Evolutionary conservation across 2,113 vertebrate genomes (phyloP).

Genomic region (Mormoops blainvillei): DNA sequence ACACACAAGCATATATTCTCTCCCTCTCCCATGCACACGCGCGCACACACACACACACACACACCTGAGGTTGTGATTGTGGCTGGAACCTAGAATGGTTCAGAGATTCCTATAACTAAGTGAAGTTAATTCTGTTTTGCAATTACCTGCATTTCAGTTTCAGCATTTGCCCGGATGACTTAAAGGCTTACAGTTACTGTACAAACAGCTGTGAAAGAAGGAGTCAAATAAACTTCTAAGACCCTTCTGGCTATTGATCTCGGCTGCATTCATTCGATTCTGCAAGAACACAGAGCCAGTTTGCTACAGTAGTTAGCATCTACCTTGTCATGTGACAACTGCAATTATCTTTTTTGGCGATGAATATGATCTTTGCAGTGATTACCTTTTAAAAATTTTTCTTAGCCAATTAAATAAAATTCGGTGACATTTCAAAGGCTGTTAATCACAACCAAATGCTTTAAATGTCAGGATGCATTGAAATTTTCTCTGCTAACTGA

Average conservation of each 20-base stretch:
- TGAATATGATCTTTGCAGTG: conserved; percentile 80
- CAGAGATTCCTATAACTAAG: conserved; percentile 69
- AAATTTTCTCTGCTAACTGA: conserved; percentile 80
- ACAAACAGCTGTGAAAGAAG: conserved; percentile 65
- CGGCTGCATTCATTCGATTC: conserved; percentile 34
- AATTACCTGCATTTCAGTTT: conserved; percentile 67
- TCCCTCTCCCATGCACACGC: not conserved
- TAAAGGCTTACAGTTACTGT: conserved; percentile 59
- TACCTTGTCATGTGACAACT: conserved; percentile 77
- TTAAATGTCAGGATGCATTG: conserved; percentile 83
- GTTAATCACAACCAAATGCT: conserved; percentile 86
- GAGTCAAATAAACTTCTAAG: conserved; percentile 60
- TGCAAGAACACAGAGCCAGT: conserved; percentile 56
- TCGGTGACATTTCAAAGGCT: conserved; percentile 85
- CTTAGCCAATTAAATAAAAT: conserved; percentile 85
- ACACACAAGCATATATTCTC: not conserved
- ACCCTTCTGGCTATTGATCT: conserved; percentile 59
- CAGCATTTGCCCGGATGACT: conserved; percentile 63
- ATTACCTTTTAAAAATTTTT: conserved; percentile 81
- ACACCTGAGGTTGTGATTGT: conserved; percentile 36
- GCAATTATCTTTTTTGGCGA: conserved; percentile 82
- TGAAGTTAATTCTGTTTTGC: conserved; percentile 61
- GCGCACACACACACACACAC: not conserved
- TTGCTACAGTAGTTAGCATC: conserved; percentile 71
- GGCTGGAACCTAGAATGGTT: conserved; percentile 50